Evolutionary conservation across 2,797 vertebrate species (phyloP).

Genomic region (Scolopax bukidnonensis): DNA sequence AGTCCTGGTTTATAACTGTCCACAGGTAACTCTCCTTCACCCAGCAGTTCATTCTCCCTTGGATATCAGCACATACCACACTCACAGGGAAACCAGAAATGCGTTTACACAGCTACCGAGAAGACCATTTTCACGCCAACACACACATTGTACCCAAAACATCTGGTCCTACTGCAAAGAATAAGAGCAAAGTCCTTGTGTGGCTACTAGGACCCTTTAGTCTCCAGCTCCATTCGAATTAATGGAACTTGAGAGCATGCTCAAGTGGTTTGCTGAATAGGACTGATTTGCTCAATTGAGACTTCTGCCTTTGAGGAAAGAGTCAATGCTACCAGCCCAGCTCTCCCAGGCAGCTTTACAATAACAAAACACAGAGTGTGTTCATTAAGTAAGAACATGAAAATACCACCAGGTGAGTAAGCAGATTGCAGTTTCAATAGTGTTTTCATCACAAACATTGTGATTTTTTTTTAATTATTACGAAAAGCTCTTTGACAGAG

Average conservation of each 20-base stretch:
- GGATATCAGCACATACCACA: not conserved
- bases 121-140: not conserved
- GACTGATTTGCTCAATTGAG: conserved; percentile 12
- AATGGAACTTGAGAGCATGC: not conserved
- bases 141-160: not conserved
- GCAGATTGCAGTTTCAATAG: conserved; percentile 33
- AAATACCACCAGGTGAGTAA: conserved; percentile 59
- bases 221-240: not conserved
- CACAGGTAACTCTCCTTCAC: not conserved
- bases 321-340: not conserved
- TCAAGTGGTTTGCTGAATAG: not conserved
- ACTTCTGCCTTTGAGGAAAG: not conserved
- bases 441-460: conserved; percentile 32
- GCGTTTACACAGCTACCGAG: not conserved
- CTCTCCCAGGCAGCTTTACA: not conserved
- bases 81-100: not conserved
- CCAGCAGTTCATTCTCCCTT: not conserved
- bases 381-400: conserved; percentile 2
- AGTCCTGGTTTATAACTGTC: not conserved
- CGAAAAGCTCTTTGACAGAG: conserved; percentile 20
- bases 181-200: not conserved
- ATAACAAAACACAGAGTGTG: not conserved
- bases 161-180: not conserved
- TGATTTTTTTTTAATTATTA: conserved; percentile 10
- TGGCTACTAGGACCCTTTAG: not conserved